Conservation (phyloP, 2,888 invertebrate genomes). For the Kuschelorhynchus macadamiae region DNA sequence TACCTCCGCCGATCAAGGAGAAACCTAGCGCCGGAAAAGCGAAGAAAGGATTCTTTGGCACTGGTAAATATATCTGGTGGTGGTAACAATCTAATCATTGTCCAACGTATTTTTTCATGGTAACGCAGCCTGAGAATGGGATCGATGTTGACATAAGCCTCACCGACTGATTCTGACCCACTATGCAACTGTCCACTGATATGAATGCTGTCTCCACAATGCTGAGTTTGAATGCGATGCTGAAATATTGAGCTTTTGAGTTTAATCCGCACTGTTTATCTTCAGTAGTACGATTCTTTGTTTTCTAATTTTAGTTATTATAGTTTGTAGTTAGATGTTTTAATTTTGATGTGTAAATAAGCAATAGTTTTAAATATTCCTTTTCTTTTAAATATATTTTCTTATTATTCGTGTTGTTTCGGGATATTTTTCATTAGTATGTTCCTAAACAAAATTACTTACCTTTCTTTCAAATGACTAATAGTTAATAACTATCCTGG, state of each 20-base stretch:
- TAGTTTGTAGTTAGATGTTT: slow-evolving; percentile 4
- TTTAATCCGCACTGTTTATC: slow-evolving; percentile 9
- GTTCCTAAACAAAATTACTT: too few relatives aligned
- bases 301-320: slow-evolving; percentile 1
- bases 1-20: slow-evolving; percentile 64
- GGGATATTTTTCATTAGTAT: too few relatives aligned
- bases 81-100: slow-evolving; percentile 71
- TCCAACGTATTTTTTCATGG: slow-evolving; percentile 61
- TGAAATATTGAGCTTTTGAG: slow-evolving; percentile 8
- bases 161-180: slow-evolving; percentile 19
- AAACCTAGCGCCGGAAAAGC: slow-evolving; percentile 71
- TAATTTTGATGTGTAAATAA: background rate
- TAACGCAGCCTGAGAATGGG: slow-evolving; percentile 62
- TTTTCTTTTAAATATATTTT: background rate
- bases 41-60: slow-evolving; percentile 85
- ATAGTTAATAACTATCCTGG: too few relatives aligned
- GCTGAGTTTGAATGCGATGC: slow-evolving; percentile 10
- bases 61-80: slow-evolving; percentile 88
- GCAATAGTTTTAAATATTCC: background rate
- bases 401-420: too few relatives aligned
- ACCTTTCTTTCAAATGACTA: too few relatives aligned
- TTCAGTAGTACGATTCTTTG: slow-evolving; percentile 1
- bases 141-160: slow-evolving; percentile 13
- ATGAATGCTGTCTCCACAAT: slow-evolving; percentile 20
- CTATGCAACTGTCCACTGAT: slow-evolving; percentile 23